Base-by-base conservation (phyloP, 1,140 invertebrate genomes). In the Drosophila murphyi region DNA sequence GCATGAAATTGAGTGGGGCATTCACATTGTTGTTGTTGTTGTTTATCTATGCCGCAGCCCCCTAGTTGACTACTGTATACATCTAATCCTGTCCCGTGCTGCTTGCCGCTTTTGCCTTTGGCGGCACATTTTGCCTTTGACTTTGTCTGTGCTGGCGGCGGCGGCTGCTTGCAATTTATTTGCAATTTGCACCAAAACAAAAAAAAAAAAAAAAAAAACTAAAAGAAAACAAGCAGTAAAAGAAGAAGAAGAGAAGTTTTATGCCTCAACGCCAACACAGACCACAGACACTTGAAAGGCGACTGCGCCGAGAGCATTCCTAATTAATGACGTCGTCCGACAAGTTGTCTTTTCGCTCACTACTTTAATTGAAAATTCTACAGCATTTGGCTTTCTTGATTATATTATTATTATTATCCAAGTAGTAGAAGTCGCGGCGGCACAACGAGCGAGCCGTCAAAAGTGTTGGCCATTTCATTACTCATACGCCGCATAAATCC, bases 111-210 rank as follows among this genome's bases (percentile, higher is more conserved):
- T 72, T 61, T 29, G 43, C 56, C 35, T 69, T 35, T 7, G 70
- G 43, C 82, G 59, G 45, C 68, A 64, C 43, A 45, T 52, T 76
- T 54, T 29, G 57, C 62, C 70, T 77, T 80, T 79, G 69, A 68
- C 63, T 79, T 63, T 55, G 68, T 76, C 68, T 75, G 79, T 76
- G 57, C 3, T 43, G 20, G 37, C 39, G 32, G 20, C 55, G 50
- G 45, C 45, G 59, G 68, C 77, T 80, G 80, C 79, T 86, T 78
- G 80, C 85, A 89, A 88, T 88, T 88, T 89, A 88, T 88, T 88
- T 88, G 80, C 85, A 89, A 88, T 89, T 88, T 89, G 77, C 83
- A 88, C 83, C 88, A 80, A 72, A 82, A 74, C 83, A 20, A 20
- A 0, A 20, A 20, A 0, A 20, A 69, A 69, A 79, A 88, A 72